These are phyloP conservation scores for Artemia sinica DNA, from an alignment of 2,888 invertebrate species.

Conservation along the genomic window DNA sequence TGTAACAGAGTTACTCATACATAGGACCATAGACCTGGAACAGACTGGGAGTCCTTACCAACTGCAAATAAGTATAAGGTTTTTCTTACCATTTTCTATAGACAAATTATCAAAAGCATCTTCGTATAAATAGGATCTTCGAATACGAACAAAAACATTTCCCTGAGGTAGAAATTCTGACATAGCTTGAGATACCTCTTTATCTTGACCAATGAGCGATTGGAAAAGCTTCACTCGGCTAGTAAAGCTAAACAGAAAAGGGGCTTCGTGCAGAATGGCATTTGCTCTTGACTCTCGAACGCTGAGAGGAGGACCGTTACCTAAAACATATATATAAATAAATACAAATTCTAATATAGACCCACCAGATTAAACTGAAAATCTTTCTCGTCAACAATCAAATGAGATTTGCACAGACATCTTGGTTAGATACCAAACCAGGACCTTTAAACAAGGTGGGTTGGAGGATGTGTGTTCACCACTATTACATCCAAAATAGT, in stretches of 20 bases:
- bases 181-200: conserved; percentile 54
- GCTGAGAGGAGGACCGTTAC: conserved; percentile 65
- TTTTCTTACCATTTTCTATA: conserved; percentile 55
- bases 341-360: not conserved
- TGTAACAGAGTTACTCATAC: too few relatives aligned
- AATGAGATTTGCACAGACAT: too few relatives aligned
- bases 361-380: too few relatives aligned
- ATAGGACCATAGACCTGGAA: too few relatives aligned
- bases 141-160: conserved; percentile 52
- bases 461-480: too few relatives aligned
- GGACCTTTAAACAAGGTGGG: too few relatives aligned
- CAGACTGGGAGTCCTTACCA: too few relatives aligned
- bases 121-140: conserved; percentile 87
- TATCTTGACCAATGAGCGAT: conserved; percentile 46
- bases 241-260: conserved; percentile 81
- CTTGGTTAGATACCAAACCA: too few relatives aligned
- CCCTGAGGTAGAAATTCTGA: conserved; percentile 56
- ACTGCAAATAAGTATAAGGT: not conserved
- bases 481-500: too few relatives aligned
- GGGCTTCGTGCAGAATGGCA: conserved; percentile 74
- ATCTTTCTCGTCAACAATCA: too few relatives aligned
- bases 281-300: conserved; percentile 71
- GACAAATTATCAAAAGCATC: conserved; percentile 90
- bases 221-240: conserved; percentile 71
- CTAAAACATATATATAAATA: conserved; percentile 34